Percentiles rank a stretch among this genome's conserved stretches.
phyloP scores from a whole-genome alignment of 2,888 invertebrate genomes.

The Ophion obscuratus region DNA sequence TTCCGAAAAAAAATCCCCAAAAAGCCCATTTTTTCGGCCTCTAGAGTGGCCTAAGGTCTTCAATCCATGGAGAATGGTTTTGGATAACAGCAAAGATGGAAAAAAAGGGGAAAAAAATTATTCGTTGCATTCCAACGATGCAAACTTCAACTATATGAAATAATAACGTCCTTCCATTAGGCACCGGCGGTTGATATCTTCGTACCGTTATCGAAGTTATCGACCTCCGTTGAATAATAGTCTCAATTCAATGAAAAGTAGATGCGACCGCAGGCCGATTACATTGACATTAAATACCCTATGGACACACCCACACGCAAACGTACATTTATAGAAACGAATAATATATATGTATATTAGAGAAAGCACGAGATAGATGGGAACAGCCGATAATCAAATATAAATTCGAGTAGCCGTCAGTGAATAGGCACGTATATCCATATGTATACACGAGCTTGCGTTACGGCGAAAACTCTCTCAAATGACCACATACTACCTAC shows the following conservation, averaged over 20 bases:
- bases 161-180: background rate
- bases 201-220: background rate
- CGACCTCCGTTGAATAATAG: background rate
- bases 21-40: too few species aligned
- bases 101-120: too few species aligned
- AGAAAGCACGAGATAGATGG: slow-evolving; percentile 21
- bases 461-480: slow-evolving; percentile 29
- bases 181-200: background rate
- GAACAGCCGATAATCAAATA: slow-evolving; percentile 7
- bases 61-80: too few species aligned
- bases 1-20: too few species aligned
- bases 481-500: slow-evolving; percentile 24
- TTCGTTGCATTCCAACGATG: too few species aligned
- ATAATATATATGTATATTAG: background rate
- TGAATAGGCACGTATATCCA: background rate
- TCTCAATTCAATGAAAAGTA: slow-evolving; percentile 1
- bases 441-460: background rate
- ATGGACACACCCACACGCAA: background rate
- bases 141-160: background rate
- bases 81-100: too few species aligned
- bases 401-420: slow-evolving; percentile 32
- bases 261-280: background rate
- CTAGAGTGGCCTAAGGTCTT: too few species aligned
- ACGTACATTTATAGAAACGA: slow-evolving; percentile 1
- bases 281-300: slow-evolving; percentile 2